These are phyloP conservation scores for Amblyteles armatorius DNA, from an alignment of 2,888 invertebrate genomes.

Conservation along the genomic window DNA sequence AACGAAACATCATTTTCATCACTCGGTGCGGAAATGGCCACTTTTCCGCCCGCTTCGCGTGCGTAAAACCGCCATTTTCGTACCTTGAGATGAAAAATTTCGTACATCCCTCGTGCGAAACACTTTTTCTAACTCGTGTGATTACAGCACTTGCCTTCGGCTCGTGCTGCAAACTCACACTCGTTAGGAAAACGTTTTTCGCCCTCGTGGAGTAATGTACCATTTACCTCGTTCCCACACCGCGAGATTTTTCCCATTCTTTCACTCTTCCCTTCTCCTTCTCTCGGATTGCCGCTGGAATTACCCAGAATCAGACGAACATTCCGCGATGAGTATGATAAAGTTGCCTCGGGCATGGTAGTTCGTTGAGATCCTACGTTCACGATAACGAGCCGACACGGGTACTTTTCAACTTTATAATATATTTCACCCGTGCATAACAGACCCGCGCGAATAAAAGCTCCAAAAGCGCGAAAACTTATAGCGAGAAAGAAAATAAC, in stretches of 20 bases:
- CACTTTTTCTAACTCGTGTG: no score
- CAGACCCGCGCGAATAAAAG: not conserved
- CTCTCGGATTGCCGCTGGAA: not conserved
- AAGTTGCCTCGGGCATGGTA: constrained; percentile 8
- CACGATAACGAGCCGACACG: constrained; percentile 21
- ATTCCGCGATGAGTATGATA: not conserved
- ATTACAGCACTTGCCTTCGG: no score
- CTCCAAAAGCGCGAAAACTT: not conserved
- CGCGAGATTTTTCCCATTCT: constrained; percentile 5
- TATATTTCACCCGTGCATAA: constrained; percentile 19
- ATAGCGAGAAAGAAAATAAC: no score
- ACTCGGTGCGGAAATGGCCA: no score
- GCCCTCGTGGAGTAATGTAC: no score
- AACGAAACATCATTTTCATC: not conserved
- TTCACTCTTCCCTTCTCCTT: not conserved
- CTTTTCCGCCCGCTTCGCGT: no score
- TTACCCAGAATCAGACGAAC: constrained; percentile 29
- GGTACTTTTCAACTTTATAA: not conserved
- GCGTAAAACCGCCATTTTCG: no score
- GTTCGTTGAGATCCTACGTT: not conserved
- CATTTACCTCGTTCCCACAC: not conserved
- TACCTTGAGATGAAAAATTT: no score
- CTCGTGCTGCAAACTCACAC: no score
- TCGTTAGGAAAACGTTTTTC: no score
- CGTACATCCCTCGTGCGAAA: no score